Conservation (phyloP, 1,140 invertebrate species). For the Zelostemma sp. region DNA sequence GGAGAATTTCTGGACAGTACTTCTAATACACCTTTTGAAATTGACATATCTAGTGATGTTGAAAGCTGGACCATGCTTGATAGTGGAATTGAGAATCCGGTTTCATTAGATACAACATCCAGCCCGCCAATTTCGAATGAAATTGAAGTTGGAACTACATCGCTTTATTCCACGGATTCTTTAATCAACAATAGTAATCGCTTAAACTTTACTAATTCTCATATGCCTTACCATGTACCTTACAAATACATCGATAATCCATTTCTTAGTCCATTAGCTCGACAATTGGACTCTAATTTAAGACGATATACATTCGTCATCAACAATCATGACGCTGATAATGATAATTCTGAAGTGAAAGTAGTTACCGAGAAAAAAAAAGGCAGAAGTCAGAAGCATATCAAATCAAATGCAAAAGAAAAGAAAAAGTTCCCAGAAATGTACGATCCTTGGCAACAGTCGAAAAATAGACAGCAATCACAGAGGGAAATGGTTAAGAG, state of each 20-base stretch:
- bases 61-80: constrained; percentile 21
- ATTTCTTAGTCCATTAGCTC: constrained; percentile 31
- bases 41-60: constrained; percentile 2
- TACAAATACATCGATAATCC: constrained; percentile 39
- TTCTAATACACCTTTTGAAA: constrained; percentile 14
- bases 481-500: constrained; percentile 15
- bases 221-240: constrained; percentile 12
- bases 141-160: constrained; percentile 15
- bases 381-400: constrained; percentile 3
- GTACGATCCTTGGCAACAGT: constrained; percentile 3
- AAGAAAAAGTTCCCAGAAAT: constrained; percentile 18
- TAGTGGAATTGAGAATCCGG: not conserved
- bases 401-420: not conserved
- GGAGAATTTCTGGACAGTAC: not conserved
- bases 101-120: constrained; percentile 14
- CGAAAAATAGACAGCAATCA: constrained; percentile 7
- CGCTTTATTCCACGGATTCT: not conserved
- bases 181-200: constrained; percentile 5
- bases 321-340: constrained; percentile 13
- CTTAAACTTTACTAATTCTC: constrained; percentile 11
- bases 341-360: no score
- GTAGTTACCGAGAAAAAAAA: not conserved
- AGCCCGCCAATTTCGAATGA: constrained; percentile 4
- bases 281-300: constrained; percentile 24
- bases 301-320: constrained; percentile 25